Evolutionary conservation across 2,797 vertebrate species (phyloP).

Genomic region (Dendrocincla tyrannina): DNA sequence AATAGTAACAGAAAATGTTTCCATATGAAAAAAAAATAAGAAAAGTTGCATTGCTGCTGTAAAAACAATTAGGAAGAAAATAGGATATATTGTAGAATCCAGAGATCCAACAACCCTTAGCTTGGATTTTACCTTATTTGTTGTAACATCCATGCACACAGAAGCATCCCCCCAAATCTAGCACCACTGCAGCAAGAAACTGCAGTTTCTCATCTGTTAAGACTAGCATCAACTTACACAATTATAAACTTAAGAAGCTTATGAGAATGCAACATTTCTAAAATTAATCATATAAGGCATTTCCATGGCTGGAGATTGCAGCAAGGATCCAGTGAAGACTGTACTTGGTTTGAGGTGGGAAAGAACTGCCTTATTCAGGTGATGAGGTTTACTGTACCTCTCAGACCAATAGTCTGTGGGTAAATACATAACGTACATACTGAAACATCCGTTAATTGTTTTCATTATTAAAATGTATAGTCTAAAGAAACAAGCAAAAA

Average conservation of each 20-base stretch:
- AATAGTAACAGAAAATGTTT: neutral
- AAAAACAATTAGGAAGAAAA: neutral
- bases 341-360: neutral
- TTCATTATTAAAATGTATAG: neutral
- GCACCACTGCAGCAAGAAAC: neutral
- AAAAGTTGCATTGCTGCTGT: neutral
- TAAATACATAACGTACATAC: neutral
- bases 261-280: neutral
- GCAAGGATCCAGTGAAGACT: neutral
- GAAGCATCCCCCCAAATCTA: neutral
- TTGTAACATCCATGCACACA: neutral
- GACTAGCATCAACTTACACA: neutral
- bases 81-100: neutral
- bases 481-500: neutral
- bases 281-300: neutral
- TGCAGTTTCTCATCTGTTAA: neutral
- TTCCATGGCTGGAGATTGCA: neutral
- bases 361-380: neutral
- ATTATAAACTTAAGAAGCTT: neutral
- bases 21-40: neutral
- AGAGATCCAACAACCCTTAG: neutral
- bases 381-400: neutral
- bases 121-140: neutral
- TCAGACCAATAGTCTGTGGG: neutral
- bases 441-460: neutral